Conservation (phyloP, 2,113 vertebrate genomes). For the Lamprologus callipterus region DNA sequence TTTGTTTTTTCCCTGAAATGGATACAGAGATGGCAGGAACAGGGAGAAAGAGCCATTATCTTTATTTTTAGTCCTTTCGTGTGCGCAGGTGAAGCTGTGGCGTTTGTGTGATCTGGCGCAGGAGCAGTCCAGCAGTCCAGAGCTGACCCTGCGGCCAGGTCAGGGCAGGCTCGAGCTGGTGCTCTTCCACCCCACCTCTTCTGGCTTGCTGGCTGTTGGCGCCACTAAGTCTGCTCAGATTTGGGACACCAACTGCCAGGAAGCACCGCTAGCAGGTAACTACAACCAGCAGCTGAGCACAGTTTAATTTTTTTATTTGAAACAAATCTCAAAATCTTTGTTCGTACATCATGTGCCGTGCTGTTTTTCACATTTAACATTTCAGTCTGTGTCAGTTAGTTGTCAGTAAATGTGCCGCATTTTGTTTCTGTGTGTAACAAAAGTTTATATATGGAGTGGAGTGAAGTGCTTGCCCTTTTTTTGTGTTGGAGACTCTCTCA, state of each 20-base stretch:
- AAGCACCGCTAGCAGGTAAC: conserved; percentile 77
- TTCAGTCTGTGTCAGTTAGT: conserved; percentile 42
- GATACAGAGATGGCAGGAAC: not conserved
- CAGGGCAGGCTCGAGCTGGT: conserved; percentile 66
- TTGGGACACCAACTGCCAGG: conserved; percentile 77
- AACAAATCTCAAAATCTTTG: not conserved
- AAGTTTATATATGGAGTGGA: not conserved
- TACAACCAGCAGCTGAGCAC: not conserved
- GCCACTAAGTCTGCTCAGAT: conserved; percentile 58
- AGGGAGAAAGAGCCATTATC: not conserved
- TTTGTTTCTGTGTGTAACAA: conserved; percentile 37
- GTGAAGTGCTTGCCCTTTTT: conserved; percentile 1
- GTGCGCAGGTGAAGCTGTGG: conserved; percentile 87
- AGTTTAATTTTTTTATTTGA: not conserved
- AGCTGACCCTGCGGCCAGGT: conserved; percentile 67
- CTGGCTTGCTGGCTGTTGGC: conserved; percentile 73
- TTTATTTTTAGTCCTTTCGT: not conserved
- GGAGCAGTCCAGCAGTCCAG: conserved; percentile 45
- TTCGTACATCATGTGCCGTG: not conserved
- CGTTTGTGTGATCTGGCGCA: conserved; percentile 60
- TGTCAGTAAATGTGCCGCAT: conserved; percentile 20
- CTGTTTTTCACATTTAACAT: conserved; percentile 30
- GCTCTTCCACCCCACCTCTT: conserved; percentile 83
- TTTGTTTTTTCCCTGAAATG: not conserved
- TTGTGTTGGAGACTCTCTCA: conserved; percentile 31